These are phyloP conservation scores for Syndactyla subalaris DNA, from an alignment of 2,797 vertebrate genomes.

Conservation along the genomic window DNA sequence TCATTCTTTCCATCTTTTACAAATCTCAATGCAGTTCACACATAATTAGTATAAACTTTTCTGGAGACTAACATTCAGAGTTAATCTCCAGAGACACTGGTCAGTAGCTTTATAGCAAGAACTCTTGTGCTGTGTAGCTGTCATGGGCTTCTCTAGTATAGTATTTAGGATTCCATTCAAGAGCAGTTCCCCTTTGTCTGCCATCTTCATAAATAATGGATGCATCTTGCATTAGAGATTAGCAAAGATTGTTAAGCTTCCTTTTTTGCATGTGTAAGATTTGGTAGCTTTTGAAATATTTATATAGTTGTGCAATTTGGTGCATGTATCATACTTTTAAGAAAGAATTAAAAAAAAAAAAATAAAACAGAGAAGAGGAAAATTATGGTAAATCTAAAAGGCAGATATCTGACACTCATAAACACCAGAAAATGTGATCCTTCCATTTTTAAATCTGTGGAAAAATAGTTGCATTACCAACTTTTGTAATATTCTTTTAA, in stretches of 20 bases:
- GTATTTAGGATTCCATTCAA: conserved; percentile 66
- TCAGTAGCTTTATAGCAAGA: conserved; percentile 23
- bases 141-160: conserved; percentile 28
- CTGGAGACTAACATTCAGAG: background rate
- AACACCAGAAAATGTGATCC: background rate
- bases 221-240: conserved; percentile 73
- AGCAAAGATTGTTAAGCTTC: conserved; percentile 68
- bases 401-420: background rate
- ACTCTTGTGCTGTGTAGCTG: conserved; percentile 2
- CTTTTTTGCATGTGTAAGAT: conserved; percentile 56
- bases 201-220: conserved; percentile 77
- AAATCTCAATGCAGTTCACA: background rate
- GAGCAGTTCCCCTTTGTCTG: conserved; percentile 56
- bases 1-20: background rate
- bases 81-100: background rate
- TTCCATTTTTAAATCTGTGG: background rate
- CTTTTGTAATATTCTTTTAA: conserved; percentile 30
- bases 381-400: background rate
- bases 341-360: background rate
- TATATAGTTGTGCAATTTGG: conserved; percentile 49
- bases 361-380: background rate
- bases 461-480: conserved; percentile 15
- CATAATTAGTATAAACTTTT: conserved; percentile 10
- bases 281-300: conserved; percentile 73
- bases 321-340: conserved; percentile 42